Conservation (phyloP, 2,797 vertebrate genomes). For the Gallinago nigripennis region DNA sequence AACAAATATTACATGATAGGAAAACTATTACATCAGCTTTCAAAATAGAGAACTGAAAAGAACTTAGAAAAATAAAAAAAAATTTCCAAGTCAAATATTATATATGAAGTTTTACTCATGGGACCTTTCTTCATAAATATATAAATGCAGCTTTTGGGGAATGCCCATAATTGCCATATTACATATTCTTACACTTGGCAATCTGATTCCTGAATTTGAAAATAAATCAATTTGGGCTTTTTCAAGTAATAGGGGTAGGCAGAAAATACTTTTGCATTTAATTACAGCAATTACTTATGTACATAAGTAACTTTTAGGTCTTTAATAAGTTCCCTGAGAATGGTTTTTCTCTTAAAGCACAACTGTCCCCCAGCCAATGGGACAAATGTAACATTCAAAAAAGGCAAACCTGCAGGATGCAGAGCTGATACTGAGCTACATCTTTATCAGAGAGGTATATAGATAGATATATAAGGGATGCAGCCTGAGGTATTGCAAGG, state of each 20-base stretch:
- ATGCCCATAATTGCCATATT: slow-evolving; percentile 49
- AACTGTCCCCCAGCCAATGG: fast-evolving
- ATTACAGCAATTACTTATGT: not conserved
- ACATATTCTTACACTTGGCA: slow-evolving; percentile 15
- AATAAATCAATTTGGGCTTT: slow-evolving; percentile 27
- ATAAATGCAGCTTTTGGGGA: slow-evolving; percentile 52
- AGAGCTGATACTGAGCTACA: not conserved
- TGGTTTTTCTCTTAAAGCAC: not conserved
- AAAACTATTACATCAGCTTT: not conserved
- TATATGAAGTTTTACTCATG: not conserved
- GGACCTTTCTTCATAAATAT: slow-evolving; percentile 48
- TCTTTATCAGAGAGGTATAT: not conserved
- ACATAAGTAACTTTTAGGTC: not conserved
- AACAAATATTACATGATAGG: not conserved
- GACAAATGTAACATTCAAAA: fast-evolving
- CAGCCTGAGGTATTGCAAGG: not conserved
- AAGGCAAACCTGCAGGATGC: fast-evolving
- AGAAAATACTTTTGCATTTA: not conserved
- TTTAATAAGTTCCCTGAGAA: not conserved
- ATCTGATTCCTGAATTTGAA: not conserved
- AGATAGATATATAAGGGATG: not conserved
- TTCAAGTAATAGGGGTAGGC: not conserved
- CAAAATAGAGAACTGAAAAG: not conserved
- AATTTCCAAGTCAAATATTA: slow-evolving; percentile 54
- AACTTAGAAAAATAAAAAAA: slow-evolving; percentile 28